phyloP scores from a whole-genome alignment of 2,888 invertebrate genomes.

The Galerucella pusilla region DNA sequence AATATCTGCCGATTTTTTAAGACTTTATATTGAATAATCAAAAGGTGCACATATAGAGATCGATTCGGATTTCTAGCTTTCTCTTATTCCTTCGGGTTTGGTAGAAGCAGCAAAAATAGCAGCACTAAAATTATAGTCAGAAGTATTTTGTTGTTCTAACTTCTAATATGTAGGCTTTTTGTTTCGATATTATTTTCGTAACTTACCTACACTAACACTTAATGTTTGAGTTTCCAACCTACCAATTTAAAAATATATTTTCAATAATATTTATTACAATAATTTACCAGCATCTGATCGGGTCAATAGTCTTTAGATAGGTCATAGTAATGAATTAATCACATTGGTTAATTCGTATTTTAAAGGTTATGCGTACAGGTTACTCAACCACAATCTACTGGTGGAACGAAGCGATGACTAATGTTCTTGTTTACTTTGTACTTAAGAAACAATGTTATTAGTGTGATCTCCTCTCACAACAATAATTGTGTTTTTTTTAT shows the following conservation, averaged over 20 bases:
- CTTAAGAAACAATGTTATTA: constrained; percentile 20
- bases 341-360: constrained; percentile 31
- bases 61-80: no score
- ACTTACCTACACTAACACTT: no score
- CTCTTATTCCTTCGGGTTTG: no score
- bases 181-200: no score
- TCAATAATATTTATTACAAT: background rate
- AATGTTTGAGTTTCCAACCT: no score
- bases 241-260: background rate
- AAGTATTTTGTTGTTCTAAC: no score
- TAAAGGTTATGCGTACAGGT: constrained; percentile 42
- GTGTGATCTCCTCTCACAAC: constrained; percentile 1
- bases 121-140: no score
- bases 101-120: no score
- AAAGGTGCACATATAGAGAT: no score
- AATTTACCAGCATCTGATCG: constrained; percentile 21
- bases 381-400: constrained; percentile 42
- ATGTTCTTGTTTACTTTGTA: constrained; percentile 29
- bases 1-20: no score
- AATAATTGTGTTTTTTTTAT: background rate
- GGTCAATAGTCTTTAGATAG: constrained; percentile 42
- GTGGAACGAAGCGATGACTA: constrained; percentile 36
- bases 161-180: no score
- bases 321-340: constrained; percentile 42
- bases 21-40: no score